Evolutionary conservation across 1,140 invertebrate species (phyloP).

Genomic region (Tetranychus urticae): DNA sequence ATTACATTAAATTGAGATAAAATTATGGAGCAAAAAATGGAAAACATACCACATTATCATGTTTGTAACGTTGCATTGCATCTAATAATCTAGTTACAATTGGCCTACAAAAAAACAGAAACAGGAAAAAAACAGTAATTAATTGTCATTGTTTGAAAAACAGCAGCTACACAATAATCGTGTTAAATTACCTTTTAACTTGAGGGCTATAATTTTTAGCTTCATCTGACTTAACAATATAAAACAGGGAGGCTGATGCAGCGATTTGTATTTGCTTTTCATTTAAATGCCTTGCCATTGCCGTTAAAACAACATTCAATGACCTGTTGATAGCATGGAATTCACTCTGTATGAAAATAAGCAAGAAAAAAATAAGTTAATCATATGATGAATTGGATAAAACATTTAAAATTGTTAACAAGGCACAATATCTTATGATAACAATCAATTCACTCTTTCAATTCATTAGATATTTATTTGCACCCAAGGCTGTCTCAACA

Average conservation of each 20-base stretch:
- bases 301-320: constrained; percentile 47
- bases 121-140: neutral
- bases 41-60: constrained; percentile 39
- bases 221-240: constrained; percentile 66
- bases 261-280: constrained; percentile 78
- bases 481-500: too few relatives aligned
- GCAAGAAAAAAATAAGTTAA: neutral
- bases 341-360: neutral
- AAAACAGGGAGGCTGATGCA: constrained; percentile 72
- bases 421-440: too few relatives aligned
- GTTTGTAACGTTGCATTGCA: constrained; percentile 58
- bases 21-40: too few relatives aligned
- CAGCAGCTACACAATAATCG: neutral
- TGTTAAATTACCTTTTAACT: constrained; percentile 30
- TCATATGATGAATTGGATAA: neutral
- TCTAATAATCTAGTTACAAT: constrained; percentile 56
- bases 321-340: constrained; percentile 24
- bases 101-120: constrained; percentile 21
- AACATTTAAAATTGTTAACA: too few relatives aligned
- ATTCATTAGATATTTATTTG: too few relatives aligned
- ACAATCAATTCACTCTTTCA: too few relatives aligned
- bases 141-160: neutral
- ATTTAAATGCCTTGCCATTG: constrained; percentile 54
- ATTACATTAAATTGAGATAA: too few relatives aligned
- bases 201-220: constrained; percentile 31